Evolutionary conservation across 2,113 vertebrate genomes (phyloP).

Genomic region (Sebastes schlegelii): DNA sequence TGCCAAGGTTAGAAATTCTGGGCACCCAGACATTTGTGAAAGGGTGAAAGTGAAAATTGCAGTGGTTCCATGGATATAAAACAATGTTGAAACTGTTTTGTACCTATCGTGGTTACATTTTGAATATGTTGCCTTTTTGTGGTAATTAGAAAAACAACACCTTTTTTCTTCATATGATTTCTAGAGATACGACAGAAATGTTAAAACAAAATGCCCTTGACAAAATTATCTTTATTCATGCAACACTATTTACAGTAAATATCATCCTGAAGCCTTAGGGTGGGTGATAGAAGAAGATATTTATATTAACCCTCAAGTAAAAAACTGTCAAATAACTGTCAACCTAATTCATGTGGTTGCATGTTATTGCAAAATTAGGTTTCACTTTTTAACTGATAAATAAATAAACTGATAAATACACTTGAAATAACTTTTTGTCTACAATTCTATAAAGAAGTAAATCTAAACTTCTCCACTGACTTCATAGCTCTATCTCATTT

Average conservation of each 20-base stretch:
- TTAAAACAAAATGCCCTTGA: not conserved
- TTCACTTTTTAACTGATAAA: not conserved
- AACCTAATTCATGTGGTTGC: not conserved
- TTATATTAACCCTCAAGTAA: not conserved
- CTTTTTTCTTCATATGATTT: not conserved
- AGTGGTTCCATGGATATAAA: too few species aligned
- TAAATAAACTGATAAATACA: slow-evolving; percentile 8
- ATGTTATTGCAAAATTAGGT: not conserved
- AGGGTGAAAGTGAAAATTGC: not conserved
- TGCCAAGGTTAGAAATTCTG: not conserved
- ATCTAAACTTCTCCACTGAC: slow-evolving; percentile 4
- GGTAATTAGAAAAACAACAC: not conserved
- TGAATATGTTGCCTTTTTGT: slow-evolving; percentile 4
- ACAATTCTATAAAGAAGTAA: slow-evolving; percentile 15
- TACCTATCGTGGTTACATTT: not conserved
- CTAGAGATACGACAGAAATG: not conserved
- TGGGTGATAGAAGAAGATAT: not conserved
- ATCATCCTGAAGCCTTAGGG: slow-evolving; percentile 1
- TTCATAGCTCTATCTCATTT: not conserved
- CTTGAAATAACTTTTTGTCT: not conserved
- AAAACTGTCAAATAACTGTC: not conserved
- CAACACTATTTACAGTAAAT: slow-evolving; percentile 47
- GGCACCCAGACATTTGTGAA: not conserved
- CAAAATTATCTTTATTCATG: slow-evolving; percentile 51
- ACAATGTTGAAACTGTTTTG: too few species aligned